Conservation (phyloP, 2,797 vertebrate species). For the Amblyraja radiata region DNA sequence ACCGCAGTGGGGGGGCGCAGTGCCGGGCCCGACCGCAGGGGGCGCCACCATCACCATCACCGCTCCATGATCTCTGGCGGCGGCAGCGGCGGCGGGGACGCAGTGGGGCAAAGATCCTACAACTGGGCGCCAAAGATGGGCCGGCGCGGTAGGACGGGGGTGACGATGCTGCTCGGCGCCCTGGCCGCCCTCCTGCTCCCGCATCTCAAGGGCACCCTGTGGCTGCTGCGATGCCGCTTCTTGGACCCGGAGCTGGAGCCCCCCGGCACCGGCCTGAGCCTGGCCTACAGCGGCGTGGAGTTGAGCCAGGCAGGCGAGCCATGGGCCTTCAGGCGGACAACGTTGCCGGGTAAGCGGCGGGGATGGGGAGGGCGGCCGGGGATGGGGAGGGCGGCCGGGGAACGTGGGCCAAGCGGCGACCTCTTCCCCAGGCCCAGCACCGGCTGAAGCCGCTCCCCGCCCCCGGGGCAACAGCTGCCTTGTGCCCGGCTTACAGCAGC, state of each 20-base stretch:
- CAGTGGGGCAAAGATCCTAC: no score
- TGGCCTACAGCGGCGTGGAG: neutral
- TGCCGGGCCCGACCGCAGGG: neutral
- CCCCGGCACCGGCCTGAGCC: neutral
- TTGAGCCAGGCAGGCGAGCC: neutral
- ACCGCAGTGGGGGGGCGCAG: no score
- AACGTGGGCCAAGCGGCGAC: no score
- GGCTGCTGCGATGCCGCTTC: neutral
- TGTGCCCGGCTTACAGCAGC: no score
- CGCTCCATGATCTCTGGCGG: neutral
- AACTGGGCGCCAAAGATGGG: neutral
- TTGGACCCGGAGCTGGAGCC: neutral
- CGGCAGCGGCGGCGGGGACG: neutral
- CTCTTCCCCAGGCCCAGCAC: no score
- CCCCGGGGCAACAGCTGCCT: neutral
- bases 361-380: no score
- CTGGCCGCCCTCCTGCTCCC: neutral
- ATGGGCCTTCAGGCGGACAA: neutral
- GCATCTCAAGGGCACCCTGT: neutral
- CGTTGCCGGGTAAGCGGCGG: neutral
- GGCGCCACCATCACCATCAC: neutral
- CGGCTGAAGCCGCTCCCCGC: no score
- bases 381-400: neutral
- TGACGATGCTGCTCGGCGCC: neutral
- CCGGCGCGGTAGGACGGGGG: neutral